A percentile compares a stretch with the other conserved stretches of the same genome.
These are phyloP conservation scores for Gallinago undulata DNA, from an alignment of 2,113 vertebrate genomes.

Conservation along the genomic window DNA sequence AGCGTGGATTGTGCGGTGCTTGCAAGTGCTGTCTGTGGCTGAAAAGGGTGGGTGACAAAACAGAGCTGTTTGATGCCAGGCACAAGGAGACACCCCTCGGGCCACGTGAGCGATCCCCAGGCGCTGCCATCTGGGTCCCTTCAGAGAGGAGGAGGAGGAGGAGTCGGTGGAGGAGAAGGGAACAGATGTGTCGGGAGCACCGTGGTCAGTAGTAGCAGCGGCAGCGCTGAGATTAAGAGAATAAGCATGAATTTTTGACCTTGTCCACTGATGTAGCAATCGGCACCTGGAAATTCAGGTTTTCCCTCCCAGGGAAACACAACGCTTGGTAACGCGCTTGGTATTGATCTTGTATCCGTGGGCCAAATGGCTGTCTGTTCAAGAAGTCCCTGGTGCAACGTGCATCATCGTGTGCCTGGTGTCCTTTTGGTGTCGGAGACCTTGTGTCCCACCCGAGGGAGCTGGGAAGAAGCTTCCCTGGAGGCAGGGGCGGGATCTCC, in stretches of 20 bases:
- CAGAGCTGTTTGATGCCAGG: neutral
- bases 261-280: neutral
- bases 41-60: neutral
- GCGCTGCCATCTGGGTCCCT: neutral
- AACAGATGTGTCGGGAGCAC: neutral
- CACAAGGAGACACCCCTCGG: neutral
- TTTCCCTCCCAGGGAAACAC: slow-evolving; percentile 1
- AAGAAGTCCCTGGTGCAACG: neutral
- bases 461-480: neutral
- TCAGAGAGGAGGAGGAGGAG: neutral
- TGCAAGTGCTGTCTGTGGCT: neutral
- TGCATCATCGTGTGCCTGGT: neutral
- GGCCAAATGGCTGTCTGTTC: neutral
- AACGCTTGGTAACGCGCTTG: neutral
- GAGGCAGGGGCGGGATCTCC: neutral
- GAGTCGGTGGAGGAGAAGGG: neutral
- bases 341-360: neutral
- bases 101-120: neutral
- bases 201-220: neutral
- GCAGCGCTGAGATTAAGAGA: neutral
- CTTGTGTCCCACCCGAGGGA: neutral
- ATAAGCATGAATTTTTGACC: neutral
- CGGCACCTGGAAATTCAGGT: neutral
- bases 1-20: neutral
- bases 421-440: neutral